Evolutionary conservation across 2,797 vertebrate species (phyloP).

Genomic region (Potorous gilbertii): DNA sequence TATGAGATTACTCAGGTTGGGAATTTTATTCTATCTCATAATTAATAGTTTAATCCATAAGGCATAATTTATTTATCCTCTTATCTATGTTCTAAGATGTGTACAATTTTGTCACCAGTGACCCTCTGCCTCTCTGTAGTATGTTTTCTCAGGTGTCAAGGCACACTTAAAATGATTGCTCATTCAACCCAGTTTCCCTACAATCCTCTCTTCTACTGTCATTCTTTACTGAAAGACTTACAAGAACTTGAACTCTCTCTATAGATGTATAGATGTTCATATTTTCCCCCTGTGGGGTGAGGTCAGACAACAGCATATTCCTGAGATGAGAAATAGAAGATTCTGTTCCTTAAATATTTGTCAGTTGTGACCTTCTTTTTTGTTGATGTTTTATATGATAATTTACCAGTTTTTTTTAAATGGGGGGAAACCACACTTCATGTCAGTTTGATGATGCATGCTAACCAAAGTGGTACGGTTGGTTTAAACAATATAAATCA

Average conservation of each 20-base stretch:
- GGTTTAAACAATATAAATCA: slow-evolving; percentile 43
- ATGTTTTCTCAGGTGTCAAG: slow-evolving; percentile 3
- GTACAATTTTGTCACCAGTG: slow-evolving; percentile 8
- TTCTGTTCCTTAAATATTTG: slow-evolving; percentile 48
- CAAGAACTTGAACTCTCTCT: slow-evolving; percentile 2
- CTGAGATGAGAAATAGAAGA: slow-evolving; percentile 47
- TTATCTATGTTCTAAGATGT: slow-evolving; percentile 34
- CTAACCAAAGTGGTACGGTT: slow-evolving; percentile 38
- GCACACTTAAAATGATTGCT: neutral
- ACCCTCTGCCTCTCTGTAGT: slow-evolving; percentile 22
- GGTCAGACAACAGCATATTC: slow-evolving; percentile 33
- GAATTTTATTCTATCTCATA: slow-evolving; percentile 28
- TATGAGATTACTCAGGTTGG: slow-evolving; percentile 30
- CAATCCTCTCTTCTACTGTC: slow-evolving; percentile 2
- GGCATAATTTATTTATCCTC: slow-evolving; percentile 44
- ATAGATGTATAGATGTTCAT: slow-evolving; percentile 13
- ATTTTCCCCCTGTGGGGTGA: slow-evolving; percentile 45
- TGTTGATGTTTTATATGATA: slow-evolving; percentile 49
- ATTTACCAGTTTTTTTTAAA: slow-evolving; percentile 48
- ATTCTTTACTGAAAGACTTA: slow-evolving; percentile 37
- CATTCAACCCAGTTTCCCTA: slow-evolving; percentile 26
- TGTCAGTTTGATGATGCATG: slow-evolving; percentile 39
- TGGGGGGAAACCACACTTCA: slow-evolving; percentile 33
- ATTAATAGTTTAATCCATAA: slow-evolving; percentile 41
- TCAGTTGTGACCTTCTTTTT: slow-evolving; percentile 44